Conservation (phyloP, 2,888 invertebrate genomes). For the Netelia virgata region DNA sequence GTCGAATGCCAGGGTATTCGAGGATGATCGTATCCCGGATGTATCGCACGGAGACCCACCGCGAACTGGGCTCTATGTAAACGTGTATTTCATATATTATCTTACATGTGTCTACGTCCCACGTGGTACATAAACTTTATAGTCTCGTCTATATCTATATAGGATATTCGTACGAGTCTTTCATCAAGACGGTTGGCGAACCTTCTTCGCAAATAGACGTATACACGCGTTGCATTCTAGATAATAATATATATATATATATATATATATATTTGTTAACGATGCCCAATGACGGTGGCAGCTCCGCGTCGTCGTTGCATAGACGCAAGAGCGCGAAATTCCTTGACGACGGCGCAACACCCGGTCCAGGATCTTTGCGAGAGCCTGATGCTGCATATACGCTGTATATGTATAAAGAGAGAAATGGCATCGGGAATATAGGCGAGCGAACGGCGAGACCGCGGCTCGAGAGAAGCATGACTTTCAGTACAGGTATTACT, state of each 20-base stretch:
- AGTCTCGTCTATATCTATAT: neutral
- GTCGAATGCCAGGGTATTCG: conserved; percentile 11
- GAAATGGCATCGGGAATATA: conserved; percentile 47
- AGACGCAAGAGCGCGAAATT: conserved; percentile 49
- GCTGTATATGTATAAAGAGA: conserved; percentile 10
- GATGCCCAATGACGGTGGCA: conserved; percentile 32
- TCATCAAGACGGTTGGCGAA: conserved; percentile 20
- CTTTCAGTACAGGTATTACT: neutral
- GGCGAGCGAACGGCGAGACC: conserved; percentile 48
- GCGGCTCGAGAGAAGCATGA: conserved; percentile 20
- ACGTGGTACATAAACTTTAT: neutral
- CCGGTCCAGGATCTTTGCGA: conserved; percentile 61
- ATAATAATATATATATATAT: neutral
- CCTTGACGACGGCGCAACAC: conserved; percentile 57
- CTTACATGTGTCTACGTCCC: neutral
- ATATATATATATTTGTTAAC: neutral
- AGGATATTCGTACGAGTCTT: neutral
- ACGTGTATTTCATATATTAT: neutral
- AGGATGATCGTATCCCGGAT: conserved; percentile 52
- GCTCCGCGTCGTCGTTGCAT: neutral
- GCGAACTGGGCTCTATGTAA: neutral
- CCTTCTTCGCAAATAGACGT: conserved; percentile 3
- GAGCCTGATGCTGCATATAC: conserved; percentile 30
- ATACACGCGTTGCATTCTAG: neutral
- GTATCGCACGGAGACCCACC: conserved; percentile 13